Evolutionary conservation across 2,113 vertebrate species (phyloP).

Genomic region (Phrynosoma platyrhinos): DNA sequence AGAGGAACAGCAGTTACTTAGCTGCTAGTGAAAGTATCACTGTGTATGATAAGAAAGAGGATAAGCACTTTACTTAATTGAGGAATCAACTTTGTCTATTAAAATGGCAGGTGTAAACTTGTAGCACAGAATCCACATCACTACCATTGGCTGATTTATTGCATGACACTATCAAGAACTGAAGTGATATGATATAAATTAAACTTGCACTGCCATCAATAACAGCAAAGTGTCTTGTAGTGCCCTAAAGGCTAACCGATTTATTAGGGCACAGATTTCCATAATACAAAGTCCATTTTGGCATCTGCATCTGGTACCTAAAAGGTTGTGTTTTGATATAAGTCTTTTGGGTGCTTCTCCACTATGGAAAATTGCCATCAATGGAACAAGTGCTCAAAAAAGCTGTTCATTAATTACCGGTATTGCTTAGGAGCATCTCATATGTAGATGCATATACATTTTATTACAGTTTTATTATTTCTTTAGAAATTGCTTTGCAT

Average conservation of each 20-base stretch:
- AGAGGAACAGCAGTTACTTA: not conserved
- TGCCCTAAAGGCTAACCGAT: not conserved
- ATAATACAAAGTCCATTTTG: not conserved
- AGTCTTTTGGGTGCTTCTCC: not conserved
- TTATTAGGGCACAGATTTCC: not conserved
- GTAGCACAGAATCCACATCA: not conserved
- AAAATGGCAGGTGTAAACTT: not conserved
- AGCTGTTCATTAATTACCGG: constrained; percentile 63
- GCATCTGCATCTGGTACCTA: not conserved
- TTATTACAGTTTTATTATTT: constrained; percentile 59
- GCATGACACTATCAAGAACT: constrained; percentile 31
- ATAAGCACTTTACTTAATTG: constrained; percentile 17
- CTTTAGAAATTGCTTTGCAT: constrained; percentile 65
- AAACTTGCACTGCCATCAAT: constrained; percentile 44
- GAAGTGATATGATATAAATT: constrained; percentile 58
- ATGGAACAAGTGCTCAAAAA: constrained; percentile 54
- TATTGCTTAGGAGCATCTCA: constrained; percentile 62
- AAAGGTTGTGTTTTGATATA: not conserved
- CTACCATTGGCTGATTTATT: constrained; percentile 36
- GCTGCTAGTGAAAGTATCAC: not conserved
- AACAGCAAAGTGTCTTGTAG: constrained; percentile 4
- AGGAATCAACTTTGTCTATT: not conserved
- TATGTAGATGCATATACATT: constrained; percentile 1
- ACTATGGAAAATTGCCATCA: not conserved
- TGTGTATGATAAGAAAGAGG: not conserved